Evolutionary conservation across 2,888 invertebrate genomes (phyloP).

Genomic region (Hypena proboscidalis): DNA sequence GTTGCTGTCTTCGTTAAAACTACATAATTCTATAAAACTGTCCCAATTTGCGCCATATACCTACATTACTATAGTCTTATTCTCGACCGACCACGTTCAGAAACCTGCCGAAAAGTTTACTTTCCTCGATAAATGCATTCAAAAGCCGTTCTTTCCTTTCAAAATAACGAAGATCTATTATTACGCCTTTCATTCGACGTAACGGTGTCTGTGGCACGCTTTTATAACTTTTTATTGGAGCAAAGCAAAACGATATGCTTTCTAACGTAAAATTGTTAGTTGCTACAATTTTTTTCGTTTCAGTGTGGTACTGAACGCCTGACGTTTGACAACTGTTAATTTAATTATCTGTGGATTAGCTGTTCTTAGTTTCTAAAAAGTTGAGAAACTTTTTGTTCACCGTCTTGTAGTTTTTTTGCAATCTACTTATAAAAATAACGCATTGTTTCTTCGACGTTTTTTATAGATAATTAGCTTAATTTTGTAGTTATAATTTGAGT

Average conservation of each 20-base stretch:
- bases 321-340: neutral
- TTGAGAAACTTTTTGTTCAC: too few species aligned
- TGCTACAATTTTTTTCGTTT: slow-evolving; percentile 28
- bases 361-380: too few species aligned
- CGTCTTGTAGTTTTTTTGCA: too few species aligned
- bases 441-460: too few species aligned
- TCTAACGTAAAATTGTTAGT: slow-evolving; percentile 57
- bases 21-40: neutral
- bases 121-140: slow-evolving; percentile 18
- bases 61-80: neutral
- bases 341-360: too few species aligned
- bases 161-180: slow-evolving; percentile 40
- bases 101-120: slow-evolving; percentile 14
- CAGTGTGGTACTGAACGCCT: slow-evolving; percentile 8
- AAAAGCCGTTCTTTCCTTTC: slow-evolving; percentile 34
- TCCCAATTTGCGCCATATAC: neutral
- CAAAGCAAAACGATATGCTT: slow-evolving; percentile 73
- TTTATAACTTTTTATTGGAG: slow-evolving; percentile 71
- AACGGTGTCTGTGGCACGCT: slow-evolving; percentile 61
- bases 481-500: too few species aligned
- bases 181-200: slow-evolving; percentile 51
- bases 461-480: too few species aligned
- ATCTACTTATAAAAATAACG: too few species aligned
- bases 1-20: too few species aligned
- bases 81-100: slow-evolving; percentile 3